Percentiles rank a stretch among this genome's conserved stretches.
phyloP scores from a whole-genome alignment of 2,113 vertebrate species.

The Channa argus region DNA sequence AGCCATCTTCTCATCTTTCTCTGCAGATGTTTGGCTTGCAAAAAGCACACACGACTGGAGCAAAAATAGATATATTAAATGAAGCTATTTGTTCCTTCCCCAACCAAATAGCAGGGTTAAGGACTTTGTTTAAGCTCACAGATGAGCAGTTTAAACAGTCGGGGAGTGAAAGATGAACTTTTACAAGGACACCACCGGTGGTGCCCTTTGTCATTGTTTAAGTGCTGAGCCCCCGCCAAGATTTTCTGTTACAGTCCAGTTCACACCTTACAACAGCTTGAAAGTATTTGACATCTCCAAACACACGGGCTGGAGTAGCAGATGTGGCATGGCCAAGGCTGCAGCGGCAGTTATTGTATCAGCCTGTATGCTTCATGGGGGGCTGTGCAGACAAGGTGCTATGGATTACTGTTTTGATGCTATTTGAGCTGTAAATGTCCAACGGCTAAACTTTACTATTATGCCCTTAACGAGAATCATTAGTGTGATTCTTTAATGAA shows the following conservation, averaged over 20 bases:
- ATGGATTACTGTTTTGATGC: slow-evolving; percentile 52
- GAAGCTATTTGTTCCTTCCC: slow-evolving; percentile 6
- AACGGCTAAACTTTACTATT: slow-evolving; percentile 24
- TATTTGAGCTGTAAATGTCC: slow-evolving; percentile 58
- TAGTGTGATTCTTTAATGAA: slow-evolving; percentile 16
- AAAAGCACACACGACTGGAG: slow-evolving; percentile 10
- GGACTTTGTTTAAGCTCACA: slow-evolving; percentile 63
- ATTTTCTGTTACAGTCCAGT: slow-evolving; percentile 80
- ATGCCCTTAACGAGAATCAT: slow-evolving; percentile 1
- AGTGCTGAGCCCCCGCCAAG: slow-evolving; percentile 67
- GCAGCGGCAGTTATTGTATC: slow-evolving; percentile 78
- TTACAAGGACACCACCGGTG: slow-evolving; percentile 53
- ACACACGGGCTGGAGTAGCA: slow-evolving; percentile 73
- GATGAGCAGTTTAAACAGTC: slow-evolving; percentile 51
- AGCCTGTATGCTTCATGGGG: slow-evolving; percentile 46
- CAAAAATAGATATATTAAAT: slow-evolving; percentile 24
- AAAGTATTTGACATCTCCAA: slow-evolving; percentile 84
- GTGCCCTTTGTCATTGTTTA: slow-evolving; percentile 70
- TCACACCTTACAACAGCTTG: slow-evolving; percentile 81
- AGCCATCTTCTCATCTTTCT: slow-evolving; percentile 65
- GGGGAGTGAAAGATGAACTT: slow-evolving; percentile 58
- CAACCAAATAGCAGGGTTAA: slow-evolving; percentile 54
- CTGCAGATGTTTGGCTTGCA: slow-evolving; percentile 72
- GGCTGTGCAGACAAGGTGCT: slow-evolving; percentile 54
- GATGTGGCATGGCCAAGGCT: slow-evolving; percentile 72